Evolutionary conservation across 2,113 vertebrate species (phyloP).

Genomic region (Stigmatopora argus): DNA sequence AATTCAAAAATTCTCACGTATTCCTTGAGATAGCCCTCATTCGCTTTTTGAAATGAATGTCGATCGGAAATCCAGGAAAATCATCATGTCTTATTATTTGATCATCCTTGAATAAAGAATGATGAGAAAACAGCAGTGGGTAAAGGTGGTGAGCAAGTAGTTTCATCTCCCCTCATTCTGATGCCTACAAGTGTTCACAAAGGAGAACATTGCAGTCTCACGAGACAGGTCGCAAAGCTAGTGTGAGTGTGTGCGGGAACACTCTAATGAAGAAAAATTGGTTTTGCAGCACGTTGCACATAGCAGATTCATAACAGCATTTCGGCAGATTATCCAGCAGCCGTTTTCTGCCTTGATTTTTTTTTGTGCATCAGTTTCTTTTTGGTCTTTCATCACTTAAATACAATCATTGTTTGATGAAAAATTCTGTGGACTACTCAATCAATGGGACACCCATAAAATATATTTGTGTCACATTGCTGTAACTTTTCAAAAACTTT

Average conservation of each 20-base stretch:
- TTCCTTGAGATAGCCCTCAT: too few relatives aligned
- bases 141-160: background rate
- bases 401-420: background rate
- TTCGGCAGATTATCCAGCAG: background rate
- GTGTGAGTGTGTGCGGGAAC: background rate
- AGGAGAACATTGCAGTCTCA: background rate
- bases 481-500: background rate
- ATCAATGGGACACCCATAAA: background rate
- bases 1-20: too few relatives aligned
- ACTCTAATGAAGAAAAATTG: background rate
- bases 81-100: background rate
- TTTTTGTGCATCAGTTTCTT: conserved; percentile 5
- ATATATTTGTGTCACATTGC: background rate
- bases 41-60: too few relatives aligned
- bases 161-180: background rate
- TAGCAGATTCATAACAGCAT: background rate
- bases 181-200: background rate
- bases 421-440: background rate
- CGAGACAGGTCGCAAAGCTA: background rate
- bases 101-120: background rate
- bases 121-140: background rate
- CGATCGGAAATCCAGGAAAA: background rate
- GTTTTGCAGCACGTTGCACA: conserved; percentile 15
- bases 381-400: conserved; percentile 25
- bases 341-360: conserved; percentile 17